Evolutionary conservation across 2,888 invertebrate genomes (phyloP).

Genomic region (Xylota sylvarum): DNA sequence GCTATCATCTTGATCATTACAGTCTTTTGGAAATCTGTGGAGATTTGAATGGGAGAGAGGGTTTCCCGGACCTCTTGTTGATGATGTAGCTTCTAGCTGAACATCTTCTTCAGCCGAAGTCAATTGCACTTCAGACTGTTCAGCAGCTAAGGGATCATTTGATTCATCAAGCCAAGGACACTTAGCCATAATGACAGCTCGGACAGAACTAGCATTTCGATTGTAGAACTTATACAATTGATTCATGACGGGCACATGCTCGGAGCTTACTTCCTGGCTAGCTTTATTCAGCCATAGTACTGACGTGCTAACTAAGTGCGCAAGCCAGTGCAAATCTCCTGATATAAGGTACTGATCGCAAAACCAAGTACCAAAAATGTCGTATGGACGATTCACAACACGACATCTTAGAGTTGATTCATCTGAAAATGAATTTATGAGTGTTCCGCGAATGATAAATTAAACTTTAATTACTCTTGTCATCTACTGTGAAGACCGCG

Average conservation of each 20-base stretch:
- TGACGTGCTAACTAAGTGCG: slow-evolving; percentile 90
- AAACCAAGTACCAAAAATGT: slow-evolving; percentile 96
- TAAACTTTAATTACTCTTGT: slow-evolving; percentile 85
- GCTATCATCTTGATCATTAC: slow-evolving; percentile 64
- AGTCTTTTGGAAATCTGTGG: slow-evolving; percentile 78
- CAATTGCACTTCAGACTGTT: slow-evolving; percentile 35
- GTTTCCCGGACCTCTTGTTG: slow-evolving; percentile 80
- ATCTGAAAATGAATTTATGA: slow-evolving; percentile 84
- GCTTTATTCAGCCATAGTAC: slow-evolving; percentile 93
- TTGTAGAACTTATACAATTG: slow-evolving; percentile 91
- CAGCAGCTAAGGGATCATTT: slow-evolving; percentile 80
- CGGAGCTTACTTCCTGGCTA: slow-evolving; percentile 91
- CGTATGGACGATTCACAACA: slow-evolving; percentile 93
- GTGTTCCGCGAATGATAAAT: background rate
- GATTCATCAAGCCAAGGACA: slow-evolving; percentile 86
- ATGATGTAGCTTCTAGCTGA: slow-evolving; percentile 47
- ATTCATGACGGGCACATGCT: slow-evolving; percentile 91
- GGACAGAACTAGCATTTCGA: slow-evolving; percentile 91
- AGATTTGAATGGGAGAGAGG: slow-evolving; percentile 81
- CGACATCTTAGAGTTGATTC: slow-evolving; percentile 90
- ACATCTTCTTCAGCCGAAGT: slow-evolving; percentile 33
- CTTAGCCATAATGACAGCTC: slow-evolving; percentile 91
- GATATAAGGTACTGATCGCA: slow-evolving; percentile 92
- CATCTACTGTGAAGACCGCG: slow-evolving; percentile 91
- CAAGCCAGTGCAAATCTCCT: slow-evolving; percentile 92